phyloP scores from a whole-genome alignment of 2,888 invertebrate genomes.

The Bimastos eiseni region DNA sequence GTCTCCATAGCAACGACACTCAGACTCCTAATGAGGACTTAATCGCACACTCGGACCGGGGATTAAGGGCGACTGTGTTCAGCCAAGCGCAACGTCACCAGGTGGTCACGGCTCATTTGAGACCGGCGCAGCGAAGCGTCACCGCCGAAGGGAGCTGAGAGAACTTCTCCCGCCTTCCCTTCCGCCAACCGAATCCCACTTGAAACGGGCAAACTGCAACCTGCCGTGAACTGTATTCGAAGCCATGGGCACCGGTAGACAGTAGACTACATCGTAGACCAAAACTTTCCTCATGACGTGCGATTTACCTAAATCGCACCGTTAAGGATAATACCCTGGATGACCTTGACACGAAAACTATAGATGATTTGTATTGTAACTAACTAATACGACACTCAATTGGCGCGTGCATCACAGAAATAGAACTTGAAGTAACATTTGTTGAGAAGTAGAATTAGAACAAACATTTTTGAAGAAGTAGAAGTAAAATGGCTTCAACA shows the following conservation, averaged over 20 bases:
- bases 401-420: too few relatives aligned
- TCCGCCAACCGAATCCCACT: neutral
- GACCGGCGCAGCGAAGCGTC: neutral
- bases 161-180: neutral
- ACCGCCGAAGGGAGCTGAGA: neutral
- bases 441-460: too few relatives aligned
- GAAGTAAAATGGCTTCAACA: too few relatives aligned
- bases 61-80: neutral
- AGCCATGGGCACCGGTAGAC: neutral
- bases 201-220: neutral
- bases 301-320: neutral
- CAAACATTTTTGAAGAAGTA: too few relatives aligned
- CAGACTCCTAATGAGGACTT: conserved; percentile 13
- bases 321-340: neutral
- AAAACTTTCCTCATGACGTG: neutral
- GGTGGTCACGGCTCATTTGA: neutral
- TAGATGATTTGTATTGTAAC: neutral
- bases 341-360: neutral
- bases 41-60: neutral
- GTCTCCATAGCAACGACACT: neutral
- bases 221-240: neutral
- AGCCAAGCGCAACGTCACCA: conserved; percentile 13
- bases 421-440: too few relatives aligned
- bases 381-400: neutral
- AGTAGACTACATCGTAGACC: neutral